Percentiles rank a stretch among this genome's conserved stretches.
phyloP scores from a whole-genome alignment of 2,888 invertebrate genomes.

The Matsumyia berberina region DNA sequence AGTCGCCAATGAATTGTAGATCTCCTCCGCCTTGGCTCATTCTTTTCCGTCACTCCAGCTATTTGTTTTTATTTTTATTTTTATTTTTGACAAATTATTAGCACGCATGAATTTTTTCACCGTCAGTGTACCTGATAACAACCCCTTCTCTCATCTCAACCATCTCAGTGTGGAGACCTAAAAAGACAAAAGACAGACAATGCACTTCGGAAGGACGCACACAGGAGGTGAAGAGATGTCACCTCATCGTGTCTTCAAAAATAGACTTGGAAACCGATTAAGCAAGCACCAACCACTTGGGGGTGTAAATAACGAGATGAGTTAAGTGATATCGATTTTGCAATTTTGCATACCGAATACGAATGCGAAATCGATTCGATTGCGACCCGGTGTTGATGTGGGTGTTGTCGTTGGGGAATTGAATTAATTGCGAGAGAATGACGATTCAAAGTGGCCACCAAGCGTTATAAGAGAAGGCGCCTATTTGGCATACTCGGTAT shows the following conservation, averaged over 20 bases:
- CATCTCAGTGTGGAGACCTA: no score
- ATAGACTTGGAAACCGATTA: constrained; percentile 19
- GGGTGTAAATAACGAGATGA: constrained; percentile 22
- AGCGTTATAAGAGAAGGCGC: constrained; percentile 25
- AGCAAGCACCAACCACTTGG: neutral
- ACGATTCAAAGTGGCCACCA: constrained; percentile 9
- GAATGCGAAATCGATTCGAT: neutral
- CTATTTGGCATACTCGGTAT: constrained; percentile 19
- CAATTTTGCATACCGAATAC: constrained; percentile 28
- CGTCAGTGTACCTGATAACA: no score
- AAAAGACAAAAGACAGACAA: constrained; percentile 1
- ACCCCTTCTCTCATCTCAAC: neutral
- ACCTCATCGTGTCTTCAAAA: constrained; percentile 1
- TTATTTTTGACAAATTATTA: no score
- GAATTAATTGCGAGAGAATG: constrained; percentile 3
- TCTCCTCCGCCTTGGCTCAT: no score
- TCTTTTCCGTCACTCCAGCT: no score
- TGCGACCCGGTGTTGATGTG: neutral
- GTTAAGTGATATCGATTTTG: constrained; percentile 26
- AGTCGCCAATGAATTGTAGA: no score
- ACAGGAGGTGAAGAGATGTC: constrained; percentile 1
- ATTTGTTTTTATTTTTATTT: no score
- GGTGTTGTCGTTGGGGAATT: neutral
- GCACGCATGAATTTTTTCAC: no score
- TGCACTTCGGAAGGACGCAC: neutral